Evolutionary conservation across 2,888 invertebrate genomes (phyloP).

Genomic region (Aporophyla lueneburgensis): DNA sequence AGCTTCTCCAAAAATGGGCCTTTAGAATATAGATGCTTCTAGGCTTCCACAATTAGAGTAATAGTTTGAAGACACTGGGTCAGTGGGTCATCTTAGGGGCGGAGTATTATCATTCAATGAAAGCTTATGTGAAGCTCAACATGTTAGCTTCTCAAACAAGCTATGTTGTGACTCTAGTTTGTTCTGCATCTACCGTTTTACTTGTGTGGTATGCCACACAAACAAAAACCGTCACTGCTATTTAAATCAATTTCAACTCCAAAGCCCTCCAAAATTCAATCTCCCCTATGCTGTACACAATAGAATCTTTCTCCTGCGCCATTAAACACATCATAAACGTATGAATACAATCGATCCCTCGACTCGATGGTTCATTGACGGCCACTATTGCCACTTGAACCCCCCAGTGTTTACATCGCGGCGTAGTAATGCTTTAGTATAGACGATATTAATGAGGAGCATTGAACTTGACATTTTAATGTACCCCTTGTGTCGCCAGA

Average conservation of each 20-base stretch:
- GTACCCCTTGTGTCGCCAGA: slow-evolving; percentile 62
- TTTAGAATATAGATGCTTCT: neutral
- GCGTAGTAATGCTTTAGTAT: slow-evolving; percentile 42
- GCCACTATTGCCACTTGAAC: slow-evolving; percentile 47
- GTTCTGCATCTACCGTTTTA: neutral
- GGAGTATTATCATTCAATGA: slow-evolving; percentile 5
- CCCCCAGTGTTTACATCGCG: slow-evolving; percentile 56
- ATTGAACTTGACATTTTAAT: slow-evolving; percentile 69
- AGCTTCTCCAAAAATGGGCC: neutral
- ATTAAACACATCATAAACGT: slow-evolving; percentile 68
- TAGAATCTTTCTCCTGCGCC: slow-evolving; percentile 65
- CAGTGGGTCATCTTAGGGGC: too few relatives aligned
- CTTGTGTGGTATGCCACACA: neutral
- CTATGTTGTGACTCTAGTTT: neutral
- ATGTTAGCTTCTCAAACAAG: slow-evolving; percentile 1
- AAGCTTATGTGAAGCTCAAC: neutral
- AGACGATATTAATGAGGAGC: slow-evolving; percentile 63
- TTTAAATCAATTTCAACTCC: slow-evolving; percentile 52
- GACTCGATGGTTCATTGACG: slow-evolving; percentile 32
- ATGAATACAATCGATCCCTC: slow-evolving; percentile 55
- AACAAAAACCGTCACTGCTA: slow-evolving; percentile 1
- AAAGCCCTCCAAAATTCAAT: slow-evolving; percentile 30
- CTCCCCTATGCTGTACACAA: slow-evolving; percentile 64
- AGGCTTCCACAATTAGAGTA: neutral
- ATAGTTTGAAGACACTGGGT: neutral